These are phyloP conservation scores for Bellardia bayeri DNA, from an alignment of 2,888 invertebrate genomes.

Conservation along the genomic window DNA sequence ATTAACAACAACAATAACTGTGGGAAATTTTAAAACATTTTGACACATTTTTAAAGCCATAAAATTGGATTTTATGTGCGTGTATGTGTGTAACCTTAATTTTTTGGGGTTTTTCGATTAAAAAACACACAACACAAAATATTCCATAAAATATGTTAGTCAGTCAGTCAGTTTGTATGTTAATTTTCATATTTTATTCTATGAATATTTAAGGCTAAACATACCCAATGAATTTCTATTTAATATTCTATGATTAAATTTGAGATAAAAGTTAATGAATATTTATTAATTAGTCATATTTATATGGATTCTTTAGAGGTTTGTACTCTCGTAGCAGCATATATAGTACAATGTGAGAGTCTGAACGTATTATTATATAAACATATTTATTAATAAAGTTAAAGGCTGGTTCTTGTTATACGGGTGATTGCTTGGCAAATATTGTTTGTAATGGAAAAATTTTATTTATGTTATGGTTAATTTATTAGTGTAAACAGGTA, in stretches of 20 bases:
- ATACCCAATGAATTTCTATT: neutral
- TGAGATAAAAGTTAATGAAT: constrained; percentile 46
- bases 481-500: neutral
- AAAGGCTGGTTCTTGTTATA: neutral
- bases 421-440: constrained; percentile 3
- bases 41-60: constrained; percentile 49
- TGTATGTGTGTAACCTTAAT: constrained; percentile 40
- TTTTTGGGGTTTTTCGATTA: constrained; percentile 26
- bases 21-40: constrained; percentile 11
- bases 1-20: constrained; percentile 8
- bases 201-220: constrained; percentile 5
- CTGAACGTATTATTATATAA: no score
- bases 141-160: constrained; percentile 7
- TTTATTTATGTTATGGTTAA: neutral
- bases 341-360: neutral
- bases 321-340: neutral
- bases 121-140: constrained; percentile 1
- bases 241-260: constrained; percentile 36
- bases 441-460: constrained; percentile 24
- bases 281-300: constrained; percentile 42
- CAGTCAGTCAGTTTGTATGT: constrained; percentile 35
- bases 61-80: constrained; percentile 47
- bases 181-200: constrained; percentile 21
- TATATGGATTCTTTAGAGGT: neutral
- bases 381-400: neutral